Percentiles rank a stretch among this genome's conserved stretches.
Evolutionary conservation across 2,888 invertebrate species (phyloP).

Genomic region (Pogonocherus hispidulus): DNA sequence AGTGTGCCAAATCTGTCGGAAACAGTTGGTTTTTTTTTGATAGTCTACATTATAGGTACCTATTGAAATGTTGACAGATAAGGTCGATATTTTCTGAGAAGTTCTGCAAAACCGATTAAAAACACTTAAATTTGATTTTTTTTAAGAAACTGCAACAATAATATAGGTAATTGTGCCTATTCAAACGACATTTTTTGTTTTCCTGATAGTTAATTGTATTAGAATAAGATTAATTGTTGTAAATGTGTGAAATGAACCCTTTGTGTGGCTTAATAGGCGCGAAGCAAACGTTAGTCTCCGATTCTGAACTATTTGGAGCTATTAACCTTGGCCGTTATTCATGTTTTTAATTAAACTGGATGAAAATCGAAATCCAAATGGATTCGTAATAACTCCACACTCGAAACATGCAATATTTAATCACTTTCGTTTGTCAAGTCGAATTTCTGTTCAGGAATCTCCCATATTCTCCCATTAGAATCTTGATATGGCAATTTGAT

Average conservation of each 20-base stretch:
- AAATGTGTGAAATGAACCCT: not conserved
- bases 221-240: not conserved
- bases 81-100: no score
- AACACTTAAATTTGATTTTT: no score
- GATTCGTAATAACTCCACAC: conserved; percentile 48
- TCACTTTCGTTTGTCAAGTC: conserved; percentile 55
- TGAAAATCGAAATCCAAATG: conserved; percentile 53
- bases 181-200: no score
- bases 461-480: not conserved
- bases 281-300: conserved; percentile 43
- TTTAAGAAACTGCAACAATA: no score
- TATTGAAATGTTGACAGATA: no score
- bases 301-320: conserved; percentile 52
- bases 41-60: no score
- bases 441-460: conserved; percentile 5
- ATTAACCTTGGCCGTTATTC: conserved; percentile 61
- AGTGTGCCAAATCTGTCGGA: no score
- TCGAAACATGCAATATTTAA: conserved; percentile 58
- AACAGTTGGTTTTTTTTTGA: no score
- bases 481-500: no score
- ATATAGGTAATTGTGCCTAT: no score
- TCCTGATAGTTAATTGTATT: not conserved
- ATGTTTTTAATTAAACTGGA: conserved; percentile 57
- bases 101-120: no score
- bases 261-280: conserved; percentile 8